A percentile compares a stretch with the other conserved stretches of the same genome.
These are phyloP conservation scores for Crotalus viridis DNA, from an alignment of 2,113 vertebrate genomes.

Conservation along the genomic window DNA sequence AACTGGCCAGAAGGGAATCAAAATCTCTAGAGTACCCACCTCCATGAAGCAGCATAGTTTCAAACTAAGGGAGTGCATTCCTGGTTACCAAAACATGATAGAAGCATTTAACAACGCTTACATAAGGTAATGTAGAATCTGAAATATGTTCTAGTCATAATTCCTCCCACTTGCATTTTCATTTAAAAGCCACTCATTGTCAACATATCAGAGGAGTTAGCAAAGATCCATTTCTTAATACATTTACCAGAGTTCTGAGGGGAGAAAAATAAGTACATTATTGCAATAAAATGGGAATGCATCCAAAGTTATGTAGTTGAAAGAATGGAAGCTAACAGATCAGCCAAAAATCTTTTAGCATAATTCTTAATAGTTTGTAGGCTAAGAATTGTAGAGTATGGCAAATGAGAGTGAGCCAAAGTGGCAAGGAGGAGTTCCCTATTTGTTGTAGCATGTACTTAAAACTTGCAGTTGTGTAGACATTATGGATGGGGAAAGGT, in stretches of 20 bases:
- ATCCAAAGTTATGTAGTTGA: background rate
- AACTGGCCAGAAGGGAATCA: background rate
- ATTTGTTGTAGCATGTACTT: background rate
- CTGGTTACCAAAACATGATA: slow-evolving; percentile 30
- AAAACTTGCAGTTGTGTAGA: background rate
- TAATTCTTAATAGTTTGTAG: background rate
- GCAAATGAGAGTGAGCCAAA: background rate
- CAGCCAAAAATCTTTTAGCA: background rate
- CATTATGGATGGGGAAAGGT: background rate
- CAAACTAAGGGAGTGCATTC: background rate
- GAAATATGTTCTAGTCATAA: slow-evolving; percentile 5
- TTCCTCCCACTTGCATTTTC: background rate
- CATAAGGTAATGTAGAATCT: slow-evolving; percentile 17
- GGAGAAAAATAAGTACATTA: background rate
- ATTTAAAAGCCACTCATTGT: slow-evolving; percentile 23
- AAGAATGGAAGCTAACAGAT: background rate
- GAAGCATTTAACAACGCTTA: slow-evolving; percentile 24
- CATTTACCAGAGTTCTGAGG: background rate
- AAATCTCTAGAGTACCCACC: background rate
- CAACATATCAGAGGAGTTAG: background rate
- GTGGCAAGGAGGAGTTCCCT: background rate
- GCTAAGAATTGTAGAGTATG: background rate
- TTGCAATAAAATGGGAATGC: background rate
- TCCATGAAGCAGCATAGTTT: background rate
- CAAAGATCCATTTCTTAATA: background rate